These are phyloP conservation scores for Clarias gariepinus DNA, from an alignment of 2,113 vertebrate species.

Conservation along the genomic window DNA sequence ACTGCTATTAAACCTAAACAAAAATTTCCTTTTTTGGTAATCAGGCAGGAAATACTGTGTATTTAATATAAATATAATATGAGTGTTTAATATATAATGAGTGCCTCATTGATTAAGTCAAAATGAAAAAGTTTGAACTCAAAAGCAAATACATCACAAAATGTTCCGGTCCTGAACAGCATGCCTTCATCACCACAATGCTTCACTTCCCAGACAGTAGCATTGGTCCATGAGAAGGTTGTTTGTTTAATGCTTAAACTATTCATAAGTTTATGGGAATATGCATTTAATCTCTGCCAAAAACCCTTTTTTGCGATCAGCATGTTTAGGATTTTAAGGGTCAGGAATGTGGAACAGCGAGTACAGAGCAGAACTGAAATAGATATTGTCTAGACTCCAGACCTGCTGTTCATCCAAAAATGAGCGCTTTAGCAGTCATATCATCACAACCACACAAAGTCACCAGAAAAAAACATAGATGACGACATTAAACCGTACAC, in stretches of 20 bases:
- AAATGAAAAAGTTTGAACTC: slow-evolving; percentile 47
- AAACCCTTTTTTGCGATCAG: slow-evolving; percentile 44
- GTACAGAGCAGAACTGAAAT: slow-evolving; percentile 28
- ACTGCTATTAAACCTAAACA: neutral
- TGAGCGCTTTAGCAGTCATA: neutral
- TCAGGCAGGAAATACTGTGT: neutral
- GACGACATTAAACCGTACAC: neutral
- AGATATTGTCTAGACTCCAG: slow-evolving; percentile 34
- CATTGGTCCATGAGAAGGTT: slow-evolving; percentile 43
- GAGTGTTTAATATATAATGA: too few relatives aligned
- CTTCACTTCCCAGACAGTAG: slow-evolving; percentile 29
- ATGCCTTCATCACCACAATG: neutral
- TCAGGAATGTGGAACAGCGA: slow-evolving; percentile 29
- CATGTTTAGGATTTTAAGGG: slow-evolving; percentile 28
- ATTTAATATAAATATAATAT: too few relatives aligned
- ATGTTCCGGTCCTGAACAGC: slow-evolving; percentile 27
- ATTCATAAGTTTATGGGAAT: slow-evolving; percentile 30
- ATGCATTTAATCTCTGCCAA: slow-evolving; percentile 27
- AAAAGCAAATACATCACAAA: slow-evolving; percentile 37
- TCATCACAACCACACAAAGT: slow-evolving; percentile 7
- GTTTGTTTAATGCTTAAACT: slow-evolving; percentile 1
- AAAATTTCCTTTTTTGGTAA: neutral
- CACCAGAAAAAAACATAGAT: neutral
- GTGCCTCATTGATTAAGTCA: slow-evolving; percentile 49
- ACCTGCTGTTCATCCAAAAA: slow-evolving; percentile 39